Evolutionary conservation across 2,797 vertebrate genomes (phyloP).

Genomic region (Ceryle rudis): DNA sequence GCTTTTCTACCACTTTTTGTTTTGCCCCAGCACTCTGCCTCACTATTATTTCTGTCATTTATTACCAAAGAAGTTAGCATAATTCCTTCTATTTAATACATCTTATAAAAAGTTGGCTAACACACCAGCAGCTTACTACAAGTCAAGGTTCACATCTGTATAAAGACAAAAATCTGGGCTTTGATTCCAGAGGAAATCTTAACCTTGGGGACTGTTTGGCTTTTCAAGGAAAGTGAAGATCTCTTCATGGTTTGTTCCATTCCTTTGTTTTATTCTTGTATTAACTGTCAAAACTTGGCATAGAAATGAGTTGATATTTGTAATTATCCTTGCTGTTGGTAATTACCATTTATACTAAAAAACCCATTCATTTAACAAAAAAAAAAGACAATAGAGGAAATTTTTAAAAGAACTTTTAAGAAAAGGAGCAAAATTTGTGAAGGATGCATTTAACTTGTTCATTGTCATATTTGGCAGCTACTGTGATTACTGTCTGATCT

Average conservation of each 20-base stretch:
- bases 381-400: neutral
- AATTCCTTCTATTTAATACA: neutral
- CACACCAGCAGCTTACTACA: neutral
- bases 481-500: neutral
- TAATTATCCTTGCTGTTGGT: neutral
- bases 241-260: neutral
- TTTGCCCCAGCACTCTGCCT: neutral
- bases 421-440: neutral
- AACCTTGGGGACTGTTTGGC: neutral
- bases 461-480: neutral
- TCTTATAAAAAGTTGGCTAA: neutral
- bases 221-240: neutral
- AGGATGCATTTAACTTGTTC: neutral
- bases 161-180: neutral
- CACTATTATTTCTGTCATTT: neutral
- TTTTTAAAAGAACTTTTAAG: neutral
- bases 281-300: conserved; percentile 1
- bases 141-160: neutral
- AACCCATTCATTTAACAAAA: neutral
- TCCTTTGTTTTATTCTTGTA: neutral
- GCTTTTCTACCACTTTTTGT: neutral
- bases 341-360: neutral
- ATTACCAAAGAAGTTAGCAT: conserved; percentile 25
- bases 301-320: neutral
- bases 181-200: neutral